These are phyloP conservation scores for Elymnias hypermnestra DNA, from an alignment of 1,140 invertebrate species.

Conservation along the genomic window DNA sequence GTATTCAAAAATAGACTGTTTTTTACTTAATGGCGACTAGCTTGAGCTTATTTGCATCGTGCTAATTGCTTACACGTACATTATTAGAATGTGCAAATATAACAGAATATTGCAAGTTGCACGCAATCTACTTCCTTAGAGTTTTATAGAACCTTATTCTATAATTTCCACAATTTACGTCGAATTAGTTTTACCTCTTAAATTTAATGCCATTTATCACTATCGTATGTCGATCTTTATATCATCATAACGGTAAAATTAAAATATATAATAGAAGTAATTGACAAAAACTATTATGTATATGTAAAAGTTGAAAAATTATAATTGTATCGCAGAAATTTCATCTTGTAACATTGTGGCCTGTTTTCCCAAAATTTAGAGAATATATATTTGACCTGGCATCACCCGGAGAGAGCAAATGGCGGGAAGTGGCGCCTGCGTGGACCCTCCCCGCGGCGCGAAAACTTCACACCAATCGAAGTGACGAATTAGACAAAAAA, in stretches of 20 bases:
- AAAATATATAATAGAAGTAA: too few species aligned
- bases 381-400: conserved; percentile 24
- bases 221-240: too few species aligned
- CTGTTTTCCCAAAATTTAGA: conserved; percentile 4
- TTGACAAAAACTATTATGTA: too few species aligned
- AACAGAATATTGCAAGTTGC: neutral
- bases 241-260: too few species aligned
- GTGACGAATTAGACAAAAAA: conserved; percentile 45
- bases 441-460: conserved; percentile 35
- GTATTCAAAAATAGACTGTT: conserved; percentile 4
- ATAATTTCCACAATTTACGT: too few species aligned
- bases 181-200: too few species aligned
- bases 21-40: conserved; percentile 1
- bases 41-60: conserved; percentile 4
- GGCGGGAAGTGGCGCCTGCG: conserved; percentile 65
- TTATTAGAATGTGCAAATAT: neutral
- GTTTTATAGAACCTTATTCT: too few species aligned
- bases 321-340: too few species aligned
- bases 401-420: conserved; percentile 44
- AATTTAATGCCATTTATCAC: too few species aligned
- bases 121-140: too few species aligned
- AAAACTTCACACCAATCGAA: conserved; percentile 62
- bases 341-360: too few species aligned
- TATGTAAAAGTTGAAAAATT: too few species aligned
- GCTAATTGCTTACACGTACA: conserved; percentile 1